phyloP scores from a whole-genome alignment of 2,888 invertebrate genomes.

The Catocala fraxini region DNA sequence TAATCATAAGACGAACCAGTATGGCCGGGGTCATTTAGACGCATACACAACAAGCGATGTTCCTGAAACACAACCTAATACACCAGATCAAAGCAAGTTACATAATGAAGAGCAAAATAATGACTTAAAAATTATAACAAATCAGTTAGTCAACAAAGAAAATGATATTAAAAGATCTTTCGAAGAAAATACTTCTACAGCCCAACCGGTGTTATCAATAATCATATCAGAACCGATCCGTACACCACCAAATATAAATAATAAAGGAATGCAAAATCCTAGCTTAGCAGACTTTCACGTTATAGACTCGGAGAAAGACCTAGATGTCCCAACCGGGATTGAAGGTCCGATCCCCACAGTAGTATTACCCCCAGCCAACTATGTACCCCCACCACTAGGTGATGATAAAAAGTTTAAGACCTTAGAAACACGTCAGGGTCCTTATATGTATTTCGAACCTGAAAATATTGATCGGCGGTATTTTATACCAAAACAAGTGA shows the following conservation, averaged over 20 bases:
- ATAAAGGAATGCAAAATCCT: constrained; percentile 61
- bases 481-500: constrained; percentile 26
- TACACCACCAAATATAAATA: constrained; percentile 1
- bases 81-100: background rate
- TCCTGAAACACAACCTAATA: background rate
- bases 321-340: constrained; percentile 79
- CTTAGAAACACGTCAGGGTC: constrained; percentile 31
- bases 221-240: background rate
- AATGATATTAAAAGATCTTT: too few relatives aligned
- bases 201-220: constrained; percentile 4
- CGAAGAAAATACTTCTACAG: background rate
- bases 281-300: constrained; percentile 73
- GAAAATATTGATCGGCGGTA: constrained; percentile 14
- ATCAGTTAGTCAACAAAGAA: too few relatives aligned
- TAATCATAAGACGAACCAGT: background rate
- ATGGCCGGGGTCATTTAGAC: background rate
- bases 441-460: constrained; percentile 36
- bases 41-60: background rate
- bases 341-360: constrained; percentile 79
- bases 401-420: constrained; percentile 20
- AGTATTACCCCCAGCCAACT: constrained; percentile 73
- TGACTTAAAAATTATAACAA: background rate
- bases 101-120: background rate
- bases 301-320: constrained; percentile 78
- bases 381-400: constrained; percentile 40